Conservation (phyloP, 2,113 vertebrate species). For the Vulpes lagopus region DNA sequence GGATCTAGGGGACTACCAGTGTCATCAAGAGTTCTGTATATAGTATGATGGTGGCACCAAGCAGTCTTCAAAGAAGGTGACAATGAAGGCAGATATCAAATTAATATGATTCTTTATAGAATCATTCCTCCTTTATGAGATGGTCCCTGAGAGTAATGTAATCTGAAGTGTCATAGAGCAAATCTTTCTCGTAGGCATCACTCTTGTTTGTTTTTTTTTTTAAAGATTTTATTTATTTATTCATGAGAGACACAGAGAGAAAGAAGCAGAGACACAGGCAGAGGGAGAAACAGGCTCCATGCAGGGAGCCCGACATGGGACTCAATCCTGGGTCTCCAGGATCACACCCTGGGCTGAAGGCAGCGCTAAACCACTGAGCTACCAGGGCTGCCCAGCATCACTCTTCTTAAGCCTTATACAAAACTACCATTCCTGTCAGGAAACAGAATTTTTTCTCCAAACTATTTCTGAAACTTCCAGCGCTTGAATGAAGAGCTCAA, state of each 20-base stretch:
- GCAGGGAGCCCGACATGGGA: too few species aligned
- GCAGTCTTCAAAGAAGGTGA: neutral
- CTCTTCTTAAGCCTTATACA: neutral
- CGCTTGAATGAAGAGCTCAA: neutral
- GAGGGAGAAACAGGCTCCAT: too few species aligned
- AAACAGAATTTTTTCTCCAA: neutral
- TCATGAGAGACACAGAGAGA: too few species aligned
- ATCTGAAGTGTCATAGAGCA: neutral
- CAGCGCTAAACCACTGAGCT: too few species aligned
- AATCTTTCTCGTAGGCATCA: neutral
- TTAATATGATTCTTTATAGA: neutral
- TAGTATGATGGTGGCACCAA: neutral
- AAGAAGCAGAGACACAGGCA: too few species aligned
- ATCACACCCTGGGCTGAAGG: too few species aligned
- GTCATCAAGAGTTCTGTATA: neutral
- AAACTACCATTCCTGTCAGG: neutral
- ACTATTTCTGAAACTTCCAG: conserved; percentile 24
- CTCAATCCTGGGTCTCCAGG: too few species aligned
- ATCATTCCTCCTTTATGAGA: neutral
- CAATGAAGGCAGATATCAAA: neutral
- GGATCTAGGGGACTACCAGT: neutral
- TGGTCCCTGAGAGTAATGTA: neutral
- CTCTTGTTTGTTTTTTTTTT: neutral
- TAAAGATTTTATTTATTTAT: too few species aligned
- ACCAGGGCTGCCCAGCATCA: neutral